Evolutionary conservation across 2,888 invertebrate genomes (phyloP).

Genomic region (Branchinecta sandiegonensis): DNA sequence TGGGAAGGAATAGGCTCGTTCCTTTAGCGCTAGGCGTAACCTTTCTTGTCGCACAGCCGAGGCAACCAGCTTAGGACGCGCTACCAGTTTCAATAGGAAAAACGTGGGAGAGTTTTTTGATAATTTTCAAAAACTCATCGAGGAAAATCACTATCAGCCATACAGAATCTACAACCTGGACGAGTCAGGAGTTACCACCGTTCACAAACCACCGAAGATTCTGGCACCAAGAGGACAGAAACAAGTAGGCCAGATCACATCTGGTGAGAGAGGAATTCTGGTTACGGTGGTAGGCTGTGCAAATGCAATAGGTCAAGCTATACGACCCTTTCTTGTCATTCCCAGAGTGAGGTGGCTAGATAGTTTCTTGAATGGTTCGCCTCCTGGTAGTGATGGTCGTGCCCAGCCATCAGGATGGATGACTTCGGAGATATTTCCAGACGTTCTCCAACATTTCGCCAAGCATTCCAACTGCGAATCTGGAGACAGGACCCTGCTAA

Average conservation of each 20-base stretch:
- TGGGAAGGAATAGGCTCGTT: slow-evolving; percentile 19
- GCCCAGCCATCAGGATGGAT: too few species aligned
- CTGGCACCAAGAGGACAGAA: too few species aligned
- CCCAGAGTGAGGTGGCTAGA: slow-evolving; percentile 27
- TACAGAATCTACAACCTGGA: slow-evolving; percentile 25
- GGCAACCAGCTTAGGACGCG: slow-evolving; percentile 14
- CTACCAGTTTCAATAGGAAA: slow-evolving; percentile 28
- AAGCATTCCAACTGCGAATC: too few species aligned
- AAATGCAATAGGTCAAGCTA: slow-evolving; percentile 28
- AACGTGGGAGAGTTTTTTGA: slow-evolving; percentile 24
- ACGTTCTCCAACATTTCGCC: too few species aligned
- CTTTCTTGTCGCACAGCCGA: slow-evolving; percentile 13
- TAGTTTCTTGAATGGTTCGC: slow-evolving; percentile 26
- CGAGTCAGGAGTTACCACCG: too few species aligned
- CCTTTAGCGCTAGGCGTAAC: background rate
- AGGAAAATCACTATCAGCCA: slow-evolving; percentile 4
- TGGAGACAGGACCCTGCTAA: too few species aligned
- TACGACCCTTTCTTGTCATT: slow-evolving; percentile 30
- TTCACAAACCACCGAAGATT: too few species aligned
- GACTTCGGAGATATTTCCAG: too few species aligned
- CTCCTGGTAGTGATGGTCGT: too few species aligned
- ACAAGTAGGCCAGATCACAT: slow-evolving; percentile 26
- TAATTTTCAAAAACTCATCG: background rate
- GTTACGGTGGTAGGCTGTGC: slow-evolving; percentile 27
- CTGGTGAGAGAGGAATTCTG: too few species aligned